Evolutionary conservation across 2,888 invertebrate species (phyloP).

Genomic region (Drosophila neotestacea): DNA sequence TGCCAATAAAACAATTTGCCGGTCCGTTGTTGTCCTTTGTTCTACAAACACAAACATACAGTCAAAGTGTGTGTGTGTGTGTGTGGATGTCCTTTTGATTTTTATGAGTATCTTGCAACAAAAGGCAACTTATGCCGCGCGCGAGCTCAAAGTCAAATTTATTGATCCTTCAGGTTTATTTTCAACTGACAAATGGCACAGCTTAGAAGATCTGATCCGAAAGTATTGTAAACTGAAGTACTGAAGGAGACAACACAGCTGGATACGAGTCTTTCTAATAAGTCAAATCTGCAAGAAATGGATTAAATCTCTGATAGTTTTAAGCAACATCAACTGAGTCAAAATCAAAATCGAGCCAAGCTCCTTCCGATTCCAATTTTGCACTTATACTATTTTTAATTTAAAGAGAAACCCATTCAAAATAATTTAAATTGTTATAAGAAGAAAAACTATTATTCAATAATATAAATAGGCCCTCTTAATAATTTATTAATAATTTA

Average conservation of each 20-base stretch:
- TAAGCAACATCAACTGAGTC: too few species aligned
- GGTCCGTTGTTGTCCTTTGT: slow-evolving; percentile 58
- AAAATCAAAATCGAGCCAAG: too few species aligned
- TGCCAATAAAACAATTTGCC: slow-evolving; percentile 79
- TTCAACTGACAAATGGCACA: slow-evolving; percentile 24
- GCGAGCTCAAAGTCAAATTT: slow-evolving; percentile 50
- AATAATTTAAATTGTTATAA: too few species aligned
- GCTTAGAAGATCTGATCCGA: slow-evolving; percentile 13
- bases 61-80: slow-evolving; percentile 1
- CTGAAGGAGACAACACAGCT: slow-evolving; percentile 9
- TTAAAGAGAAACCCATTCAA: too few species aligned
- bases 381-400: too few species aligned
- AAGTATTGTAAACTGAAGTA: slow-evolving; percentile 16
- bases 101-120: slow-evolving; percentile 29
- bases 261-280: neutral
- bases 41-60: slow-evolving; percentile 41
- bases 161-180: slow-evolving; percentile 30
- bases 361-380: too few species aligned
- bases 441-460: too few species aligned
- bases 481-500: too few species aligned
- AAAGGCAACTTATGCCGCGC: slow-evolving; percentile 38
- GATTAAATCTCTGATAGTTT: neutral
- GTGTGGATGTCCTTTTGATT: slow-evolving; percentile 31
- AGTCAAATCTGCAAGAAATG: neutral
- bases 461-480: too few species aligned